Conservation (phyloP, 2,113 vertebrate genomes). For the rat (Rattus norvegicus) region GRCr8 NC_086021.1:122953501-122954000, state of each 20-base stretch:
- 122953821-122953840: constrained; percentile 73
- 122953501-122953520: constrained; percentile 24
- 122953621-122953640: constrained; percentile 88
- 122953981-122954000: constrained; percentile 86
- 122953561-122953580: constrained; percentile 68
- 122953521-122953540: constrained; percentile 67
- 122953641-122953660: constrained; percentile 94
- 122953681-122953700: constrained; percentile 93
- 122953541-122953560: constrained; percentile 30
- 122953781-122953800: constrained; percentile 85
- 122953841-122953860: constrained; percentile 67
- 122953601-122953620: constrained; percentile 84
- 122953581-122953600: constrained; percentile 80
- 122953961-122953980: constrained; percentile 85
- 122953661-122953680: constrained; percentile 97
- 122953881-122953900: constrained; percentile 63
- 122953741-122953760: constrained; percentile 95
- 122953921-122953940: constrained; percentile 71
- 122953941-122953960: constrained; percentile 77
- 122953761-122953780: constrained; percentile 95
- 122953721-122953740: constrained; percentile 95
- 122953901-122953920: constrained; percentile 41
- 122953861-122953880: constrained; percentile 37
- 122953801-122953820: constrained; percentile 73
- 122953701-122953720: constrained; percentile 94